These are phyloP conservation scores for Spatulosminthurus flaviceps DNA, from an alignment of 2,888 invertebrate species.

Conservation along the genomic window DNA sequence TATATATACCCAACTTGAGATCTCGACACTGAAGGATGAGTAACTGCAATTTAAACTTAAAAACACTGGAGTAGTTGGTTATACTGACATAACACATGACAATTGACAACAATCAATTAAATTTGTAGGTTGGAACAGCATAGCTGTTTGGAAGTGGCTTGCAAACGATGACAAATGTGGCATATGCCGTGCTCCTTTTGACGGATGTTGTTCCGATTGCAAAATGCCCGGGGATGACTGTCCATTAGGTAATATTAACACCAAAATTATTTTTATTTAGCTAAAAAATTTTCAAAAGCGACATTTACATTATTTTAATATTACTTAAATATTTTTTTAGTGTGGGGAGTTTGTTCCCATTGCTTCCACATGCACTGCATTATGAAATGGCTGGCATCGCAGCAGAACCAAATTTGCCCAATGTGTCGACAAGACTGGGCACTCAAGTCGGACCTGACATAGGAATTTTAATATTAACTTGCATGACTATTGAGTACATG, in stretches of 20 bases:
- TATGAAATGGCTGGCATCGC: constrained; percentile 97
- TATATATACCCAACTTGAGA: too few relatives aligned
- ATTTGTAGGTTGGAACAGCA: constrained; percentile 82
- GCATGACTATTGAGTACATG: too few relatives aligned
- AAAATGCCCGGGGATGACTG: constrained; percentile 98
- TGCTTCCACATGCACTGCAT: constrained; percentile 99
- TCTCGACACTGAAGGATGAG: too few relatives aligned
- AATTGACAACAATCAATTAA: too few relatives aligned
- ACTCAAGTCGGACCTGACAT: constrained; percentile 77
- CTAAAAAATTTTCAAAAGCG: too few relatives aligned
- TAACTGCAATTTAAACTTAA: too few relatives aligned
- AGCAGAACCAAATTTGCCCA: constrained; percentile 77
- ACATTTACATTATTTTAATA: too few relatives aligned
- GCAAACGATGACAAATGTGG: constrained; percentile 99
- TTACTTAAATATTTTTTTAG: constrained; percentile 67
- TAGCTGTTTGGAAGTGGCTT: constrained; percentile 98
- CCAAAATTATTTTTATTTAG: too few relatives aligned
- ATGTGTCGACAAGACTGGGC: constrained; percentile 99
- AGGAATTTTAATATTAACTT: not conserved
- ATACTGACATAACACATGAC: too few relatives aligned
- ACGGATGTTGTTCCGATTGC: constrained; percentile 97
- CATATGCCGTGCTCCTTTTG: constrained; percentile 98
- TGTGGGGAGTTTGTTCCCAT: constrained; percentile 98
- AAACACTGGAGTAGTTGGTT: not conserved
- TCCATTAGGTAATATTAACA: constrained; percentile 84